Conservation (phyloP, 2,888 invertebrate species). For the Margaritifera margaritifera region DNA sequence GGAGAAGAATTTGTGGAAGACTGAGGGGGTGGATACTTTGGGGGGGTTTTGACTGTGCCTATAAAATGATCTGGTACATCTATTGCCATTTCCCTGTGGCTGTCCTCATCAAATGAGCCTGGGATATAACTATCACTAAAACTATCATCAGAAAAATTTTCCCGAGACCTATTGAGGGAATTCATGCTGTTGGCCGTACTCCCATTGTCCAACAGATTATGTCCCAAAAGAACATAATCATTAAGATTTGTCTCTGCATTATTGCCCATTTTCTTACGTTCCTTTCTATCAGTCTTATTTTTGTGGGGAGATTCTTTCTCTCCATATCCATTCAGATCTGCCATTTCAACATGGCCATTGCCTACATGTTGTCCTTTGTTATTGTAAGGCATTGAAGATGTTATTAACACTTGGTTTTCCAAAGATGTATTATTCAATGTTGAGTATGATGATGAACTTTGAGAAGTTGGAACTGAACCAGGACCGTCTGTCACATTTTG, state of each 20-base stretch:
- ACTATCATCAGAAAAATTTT: conserved; percentile 39
- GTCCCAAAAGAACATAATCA: conserved; percentile 50
- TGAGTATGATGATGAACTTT: conserved; percentile 16
- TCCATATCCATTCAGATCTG: conserved; percentile 47
- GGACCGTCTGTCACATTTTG: conserved; percentile 76
- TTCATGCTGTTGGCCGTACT: conserved; percentile 44
- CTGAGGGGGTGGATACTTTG: conserved; percentile 78
- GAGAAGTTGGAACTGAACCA: conserved; percentile 18
- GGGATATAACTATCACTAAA: conserved; percentile 43
- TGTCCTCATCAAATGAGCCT: conserved; percentile 71
- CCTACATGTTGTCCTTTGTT: conserved; percentile 33
- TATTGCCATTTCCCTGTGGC: conserved; percentile 98
- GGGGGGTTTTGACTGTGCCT: conserved; percentile 91
- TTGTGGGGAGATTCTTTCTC: conserved; percentile 43
- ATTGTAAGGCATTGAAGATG: conserved; percentile 41
- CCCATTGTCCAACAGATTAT: conserved; percentile 51
- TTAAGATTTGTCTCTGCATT: conserved; percentile 37
- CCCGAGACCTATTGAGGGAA: conserved; percentile 46
- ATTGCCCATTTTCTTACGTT: conserved; percentile 39
- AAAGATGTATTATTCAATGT: conserved; percentile 31
- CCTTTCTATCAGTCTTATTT: conserved; percentile 38
- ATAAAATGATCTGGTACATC: conserved; percentile 97
- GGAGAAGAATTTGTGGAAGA: conserved; percentile 41
- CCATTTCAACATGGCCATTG: conserved; percentile 46
- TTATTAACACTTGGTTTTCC: conserved; percentile 25